Percentiles rank a stretch among this genome's conserved stretches.
Conservation (phyloP, 2,113 vertebrate genomes). For the Apteryx owenii region DNA sequence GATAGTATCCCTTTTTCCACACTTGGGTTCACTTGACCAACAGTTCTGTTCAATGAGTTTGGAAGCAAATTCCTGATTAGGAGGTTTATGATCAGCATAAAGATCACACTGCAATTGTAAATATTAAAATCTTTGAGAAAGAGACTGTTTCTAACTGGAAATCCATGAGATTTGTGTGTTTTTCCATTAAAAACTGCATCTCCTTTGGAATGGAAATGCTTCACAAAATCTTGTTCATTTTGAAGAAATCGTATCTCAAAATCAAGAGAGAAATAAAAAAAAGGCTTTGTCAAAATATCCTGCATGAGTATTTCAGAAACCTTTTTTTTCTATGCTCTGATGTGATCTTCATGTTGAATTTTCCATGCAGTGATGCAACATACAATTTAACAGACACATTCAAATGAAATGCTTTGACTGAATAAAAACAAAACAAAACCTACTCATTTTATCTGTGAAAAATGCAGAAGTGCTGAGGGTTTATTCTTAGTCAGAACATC, state of each 20-base stretch:
- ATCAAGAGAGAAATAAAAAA: neutral
- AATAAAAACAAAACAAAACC: neutral
- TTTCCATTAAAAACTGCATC: neutral
- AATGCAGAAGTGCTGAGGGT: neutral
- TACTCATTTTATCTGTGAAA: neutral
- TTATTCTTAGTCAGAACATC: neutral
- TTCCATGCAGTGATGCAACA: neutral
- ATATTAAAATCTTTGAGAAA: neutral
- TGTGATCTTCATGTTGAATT: neutral
- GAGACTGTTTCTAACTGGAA: neutral
- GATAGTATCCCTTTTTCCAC: neutral
- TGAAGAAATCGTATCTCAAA: neutral
- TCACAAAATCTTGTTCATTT: neutral
- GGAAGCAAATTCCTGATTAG: neutral
- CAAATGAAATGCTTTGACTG: neutral
- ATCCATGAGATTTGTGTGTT: fast-evolving
- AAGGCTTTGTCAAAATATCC: neutral
- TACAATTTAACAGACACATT: neutral
- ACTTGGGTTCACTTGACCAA: neutral
- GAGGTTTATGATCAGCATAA: neutral
- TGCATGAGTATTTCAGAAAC: neutral
- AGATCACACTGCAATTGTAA: neutral
- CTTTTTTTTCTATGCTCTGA: neutral
- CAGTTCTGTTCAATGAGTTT: neutral
- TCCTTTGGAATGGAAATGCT: neutral